Percentiles rank a stretch among this genome's conserved stretches.
phyloP scores from a whole-genome alignment of 2,888 invertebrate genomes.

The Phyllotreta cruciferae region DNA sequence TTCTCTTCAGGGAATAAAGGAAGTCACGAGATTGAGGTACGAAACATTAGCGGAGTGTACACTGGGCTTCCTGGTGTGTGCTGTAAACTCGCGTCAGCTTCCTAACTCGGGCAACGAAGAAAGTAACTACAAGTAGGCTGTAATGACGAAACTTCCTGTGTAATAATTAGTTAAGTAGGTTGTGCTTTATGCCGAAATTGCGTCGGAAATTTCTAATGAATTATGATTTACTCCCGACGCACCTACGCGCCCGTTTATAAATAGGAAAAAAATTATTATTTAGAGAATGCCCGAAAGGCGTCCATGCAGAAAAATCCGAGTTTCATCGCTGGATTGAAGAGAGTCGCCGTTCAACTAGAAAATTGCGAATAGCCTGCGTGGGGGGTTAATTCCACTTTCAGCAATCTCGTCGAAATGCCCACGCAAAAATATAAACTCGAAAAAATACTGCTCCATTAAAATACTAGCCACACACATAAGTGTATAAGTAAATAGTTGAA shows the following conservation, averaged over 20 bases:
- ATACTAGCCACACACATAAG: too few relatives aligned
- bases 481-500: too few relatives aligned
- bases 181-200: background rate
- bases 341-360: slow-evolving; percentile 1
- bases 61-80: slow-evolving; percentile 20
- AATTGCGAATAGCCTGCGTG: background rate
- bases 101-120: slow-evolving; percentile 9
- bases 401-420: background rate
- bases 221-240: too few relatives aligned
- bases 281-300: too few relatives aligned
- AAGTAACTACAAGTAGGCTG: slow-evolving; percentile 2
- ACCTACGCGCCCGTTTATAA: too few relatives aligned
- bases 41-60: slow-evolving; percentile 18
- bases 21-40: slow-evolving; percentile 26
- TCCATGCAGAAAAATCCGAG: too few relatives aligned
- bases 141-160: slow-evolving; percentile 11
- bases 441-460: too few relatives aligned
- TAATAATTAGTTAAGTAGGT: background rate
- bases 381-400: background rate
- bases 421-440: background rate
- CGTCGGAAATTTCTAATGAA: background rate
- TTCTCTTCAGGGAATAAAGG: slow-evolving; percentile 27
- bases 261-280: too few relatives aligned
- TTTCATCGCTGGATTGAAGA: background rate
- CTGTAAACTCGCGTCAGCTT: slow-evolving; percentile 14